Conservation (phyloP, 2,113 vertebrate genomes). For the Nesogale talazaci region DNA sequence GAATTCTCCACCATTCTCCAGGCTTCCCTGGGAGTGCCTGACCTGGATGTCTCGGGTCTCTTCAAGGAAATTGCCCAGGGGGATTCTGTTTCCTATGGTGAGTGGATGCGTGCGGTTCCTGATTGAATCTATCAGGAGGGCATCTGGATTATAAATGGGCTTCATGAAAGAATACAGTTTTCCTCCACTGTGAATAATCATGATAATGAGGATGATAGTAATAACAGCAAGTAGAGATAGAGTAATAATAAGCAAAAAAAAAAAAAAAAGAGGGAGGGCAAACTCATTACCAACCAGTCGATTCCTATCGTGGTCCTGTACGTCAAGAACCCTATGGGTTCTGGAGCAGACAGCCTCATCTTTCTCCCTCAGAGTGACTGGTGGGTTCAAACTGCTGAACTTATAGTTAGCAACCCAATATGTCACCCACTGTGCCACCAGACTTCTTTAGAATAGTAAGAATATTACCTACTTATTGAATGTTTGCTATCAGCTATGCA, state of each 20-base stretch:
- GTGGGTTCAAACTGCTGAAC: no score
- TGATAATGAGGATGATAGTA: no score
- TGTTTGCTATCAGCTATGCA: not conserved
- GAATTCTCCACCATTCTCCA: conserved; percentile 93
- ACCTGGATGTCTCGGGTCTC: conserved; percentile 92
- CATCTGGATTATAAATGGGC: not conserved
- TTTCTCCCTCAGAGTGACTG: no score
- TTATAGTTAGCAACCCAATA: no score
- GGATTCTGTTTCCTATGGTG: conserved; percentile 93
- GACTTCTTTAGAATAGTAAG: not conserved
- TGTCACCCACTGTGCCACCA: no score
- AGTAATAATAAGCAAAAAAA: no score
- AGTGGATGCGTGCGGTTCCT: conserved; percentile 75
- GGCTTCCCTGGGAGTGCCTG: conserved; percentile 92
- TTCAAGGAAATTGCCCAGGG: conserved; percentile 95
- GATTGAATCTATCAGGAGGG: not conserved
- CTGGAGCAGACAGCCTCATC: no score
- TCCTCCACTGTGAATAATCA: not conserved
- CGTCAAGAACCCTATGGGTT: no score
- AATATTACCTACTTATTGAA: not conserved
- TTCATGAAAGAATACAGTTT: not conserved
- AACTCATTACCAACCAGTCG: no score
- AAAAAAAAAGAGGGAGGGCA: no score
- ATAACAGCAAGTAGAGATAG: no score
- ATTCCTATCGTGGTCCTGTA: no score